Conservation (phyloP, 2,113 vertebrate species). For the Mus pahari region DNA sequence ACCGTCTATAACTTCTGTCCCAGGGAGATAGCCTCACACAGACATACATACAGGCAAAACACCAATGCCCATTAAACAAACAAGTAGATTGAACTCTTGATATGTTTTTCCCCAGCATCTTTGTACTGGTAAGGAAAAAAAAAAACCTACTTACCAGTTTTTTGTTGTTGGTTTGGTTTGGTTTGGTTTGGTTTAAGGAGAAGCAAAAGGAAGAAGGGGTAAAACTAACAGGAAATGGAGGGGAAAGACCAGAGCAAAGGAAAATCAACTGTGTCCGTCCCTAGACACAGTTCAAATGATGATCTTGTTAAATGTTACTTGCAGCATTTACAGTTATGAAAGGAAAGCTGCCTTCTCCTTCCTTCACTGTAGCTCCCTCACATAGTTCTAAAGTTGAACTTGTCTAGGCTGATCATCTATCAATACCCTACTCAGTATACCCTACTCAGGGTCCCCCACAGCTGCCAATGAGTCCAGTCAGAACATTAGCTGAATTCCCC, state of each 20-base stretch:
- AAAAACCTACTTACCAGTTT: conserved; percentile 18
- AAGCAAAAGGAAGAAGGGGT: neutral
- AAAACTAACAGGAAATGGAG: neutral
- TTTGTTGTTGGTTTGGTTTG: conserved; percentile 29
- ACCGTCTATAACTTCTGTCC: neutral
- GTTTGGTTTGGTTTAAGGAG: conserved; percentile 44
- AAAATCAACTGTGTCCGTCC: too few relatives aligned
- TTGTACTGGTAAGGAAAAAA: neutral
- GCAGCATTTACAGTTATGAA: neutral
- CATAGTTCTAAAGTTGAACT: neutral
- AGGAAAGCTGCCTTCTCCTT: neutral
- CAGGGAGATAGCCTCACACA: neutral
- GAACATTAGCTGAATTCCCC: neutral
- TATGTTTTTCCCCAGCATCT: conserved; percentile 38
- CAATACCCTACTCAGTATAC: neutral
- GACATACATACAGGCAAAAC: neutral
- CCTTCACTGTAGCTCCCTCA: neutral
- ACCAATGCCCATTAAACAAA: neutral
- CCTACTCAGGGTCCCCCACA: neutral
- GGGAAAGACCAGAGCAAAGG: neutral
- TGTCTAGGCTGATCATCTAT: neutral
- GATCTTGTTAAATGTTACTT: neutral
- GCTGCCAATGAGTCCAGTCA: neutral
- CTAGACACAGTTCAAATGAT: conserved; percentile 11
- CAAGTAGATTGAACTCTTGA: neutral